Evolutionary conservation across 2,888 invertebrate species (phyloP).

Genomic region (Smittia sp.): DNA sequence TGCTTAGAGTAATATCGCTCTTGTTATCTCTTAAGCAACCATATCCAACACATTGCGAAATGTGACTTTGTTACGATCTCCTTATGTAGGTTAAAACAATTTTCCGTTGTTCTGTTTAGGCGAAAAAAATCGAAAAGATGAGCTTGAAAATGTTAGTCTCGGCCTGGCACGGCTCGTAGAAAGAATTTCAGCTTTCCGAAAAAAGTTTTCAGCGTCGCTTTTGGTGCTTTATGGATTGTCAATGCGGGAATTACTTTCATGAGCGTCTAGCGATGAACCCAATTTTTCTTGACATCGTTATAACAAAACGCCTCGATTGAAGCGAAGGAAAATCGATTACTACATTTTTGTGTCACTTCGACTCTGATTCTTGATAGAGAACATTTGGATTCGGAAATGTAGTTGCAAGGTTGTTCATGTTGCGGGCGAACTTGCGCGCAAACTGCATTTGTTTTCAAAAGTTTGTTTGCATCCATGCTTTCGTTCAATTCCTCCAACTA

Average conservation of each 20-base stretch:
- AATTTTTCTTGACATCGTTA: too few relatives aligned
- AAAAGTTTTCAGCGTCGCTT: neutral
- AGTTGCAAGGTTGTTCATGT: slow-evolving; percentile 27
- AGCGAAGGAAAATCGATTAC: neutral
- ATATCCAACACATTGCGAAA: too few relatives aligned
- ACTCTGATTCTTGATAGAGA: too few relatives aligned
- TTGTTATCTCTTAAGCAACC: too few relatives aligned
- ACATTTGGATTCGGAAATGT: neutral
- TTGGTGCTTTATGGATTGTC: neutral
- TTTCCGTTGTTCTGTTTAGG: too few relatives aligned
- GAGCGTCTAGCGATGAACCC: too few relatives aligned
- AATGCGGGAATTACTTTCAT: neutral
- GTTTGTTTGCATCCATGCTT: neutral
- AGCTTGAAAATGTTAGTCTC: slow-evolving; percentile 24
- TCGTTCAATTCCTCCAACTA: too few relatives aligned
- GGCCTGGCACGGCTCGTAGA: neutral
- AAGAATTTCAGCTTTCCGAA: neutral
- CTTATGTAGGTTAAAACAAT: too few relatives aligned
- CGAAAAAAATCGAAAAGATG: neutral
- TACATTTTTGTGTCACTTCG: neutral
- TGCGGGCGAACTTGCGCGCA: neutral
- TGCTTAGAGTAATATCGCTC: too few relatives aligned
- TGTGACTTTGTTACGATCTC: too few relatives aligned
- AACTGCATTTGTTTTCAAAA: neutral
- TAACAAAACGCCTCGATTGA: too few relatives aligned